Evolutionary conservation across 2,797 vertebrate genomes (phyloP), one percentile per base, ranked within the genome.

Genomic region (Hirundo rustica): DNA sequence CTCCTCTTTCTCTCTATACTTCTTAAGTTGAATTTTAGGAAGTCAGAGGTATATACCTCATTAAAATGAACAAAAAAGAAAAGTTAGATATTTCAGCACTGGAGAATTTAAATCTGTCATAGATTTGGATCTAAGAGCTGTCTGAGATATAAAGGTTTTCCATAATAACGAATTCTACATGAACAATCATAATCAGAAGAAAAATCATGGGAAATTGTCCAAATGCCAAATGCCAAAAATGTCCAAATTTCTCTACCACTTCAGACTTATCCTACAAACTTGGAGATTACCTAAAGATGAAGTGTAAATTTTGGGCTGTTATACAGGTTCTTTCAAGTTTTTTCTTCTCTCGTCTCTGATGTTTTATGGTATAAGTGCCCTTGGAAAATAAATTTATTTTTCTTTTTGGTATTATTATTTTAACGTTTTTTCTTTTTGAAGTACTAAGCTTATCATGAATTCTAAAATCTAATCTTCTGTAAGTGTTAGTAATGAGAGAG

Each of bases 381-480:
- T 91, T 76, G 42, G 40, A 61, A 81, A 87, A 93, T 68, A 50
- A 2, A 40, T 54, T 23, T 64, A 22, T 77, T 86, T 47, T 25
- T 36, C 5, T 16, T 76, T 87, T 72, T 45, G 10, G 6, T 6
- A 21, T 71, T 83, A 48, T 16, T 65, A 4, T 75, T 94, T 89
- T 32, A 67, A 34, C 17, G 53, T 94, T 48, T 23, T 83, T 85
- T 84, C 61, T 82, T 83, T 86, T 51, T 55, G 12, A 93, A 79
- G 13, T 51, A n/a, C 34, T 64, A 83, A 51, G 38, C 19, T 54
- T 62, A 29, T 57, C 18, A 64, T 4, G 29, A 91, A 85, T 94
- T 82, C 71, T 78, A 89, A 87, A 91, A 91, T 82, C 26, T 71
- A 87, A 92, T 86, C 85, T 94, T 90, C 93, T 78, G 30, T 92